phyloP scores from a whole-genome alignment of 2,797 vertebrate species.

The Manis pentadactyla region DNA sequence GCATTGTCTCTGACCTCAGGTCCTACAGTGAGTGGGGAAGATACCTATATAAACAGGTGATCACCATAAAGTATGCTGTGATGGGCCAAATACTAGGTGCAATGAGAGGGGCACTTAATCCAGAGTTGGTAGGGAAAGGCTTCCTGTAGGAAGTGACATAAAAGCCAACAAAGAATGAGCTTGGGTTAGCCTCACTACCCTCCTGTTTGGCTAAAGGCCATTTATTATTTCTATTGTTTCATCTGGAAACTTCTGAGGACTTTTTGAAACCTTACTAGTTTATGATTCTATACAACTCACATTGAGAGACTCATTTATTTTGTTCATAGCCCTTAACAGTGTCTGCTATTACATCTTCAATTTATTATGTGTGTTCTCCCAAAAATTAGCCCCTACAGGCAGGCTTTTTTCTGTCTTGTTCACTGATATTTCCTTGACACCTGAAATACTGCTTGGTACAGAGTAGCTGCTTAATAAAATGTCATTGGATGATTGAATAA shows the following conservation, averaged over 20 bases:
- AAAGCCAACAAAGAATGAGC: not conserved
- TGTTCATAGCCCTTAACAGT: not conserved
- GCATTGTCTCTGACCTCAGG: not conserved
- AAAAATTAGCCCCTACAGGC: not conserved
- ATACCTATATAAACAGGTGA: not conserved
- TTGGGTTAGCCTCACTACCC: not conserved
- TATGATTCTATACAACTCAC: not conserved
- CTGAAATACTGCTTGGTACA: not conserved
- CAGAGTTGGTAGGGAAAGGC: not conserved
- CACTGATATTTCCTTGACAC: not conserved
- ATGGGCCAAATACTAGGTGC: not conserved
- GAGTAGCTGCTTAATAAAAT: not conserved
- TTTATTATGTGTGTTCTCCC: not conserved
- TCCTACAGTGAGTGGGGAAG: not conserved
- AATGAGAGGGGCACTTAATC: not conserved
- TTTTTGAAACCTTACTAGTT: not conserved
- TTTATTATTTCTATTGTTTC: not conserved
- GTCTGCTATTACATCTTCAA: not conserved
- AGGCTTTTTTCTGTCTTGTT: not conserved
- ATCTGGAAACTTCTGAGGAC: not conserved
- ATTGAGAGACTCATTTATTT: not conserved
- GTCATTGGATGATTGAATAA: not conserved
- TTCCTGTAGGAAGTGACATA: not conserved
- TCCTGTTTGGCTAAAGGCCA: not conserved
- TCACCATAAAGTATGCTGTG: not conserved